These are phyloP conservation scores for Archips xylosteana DNA, from an alignment of 2,888 invertebrate genomes.

Conservation along the genomic window DNA sequence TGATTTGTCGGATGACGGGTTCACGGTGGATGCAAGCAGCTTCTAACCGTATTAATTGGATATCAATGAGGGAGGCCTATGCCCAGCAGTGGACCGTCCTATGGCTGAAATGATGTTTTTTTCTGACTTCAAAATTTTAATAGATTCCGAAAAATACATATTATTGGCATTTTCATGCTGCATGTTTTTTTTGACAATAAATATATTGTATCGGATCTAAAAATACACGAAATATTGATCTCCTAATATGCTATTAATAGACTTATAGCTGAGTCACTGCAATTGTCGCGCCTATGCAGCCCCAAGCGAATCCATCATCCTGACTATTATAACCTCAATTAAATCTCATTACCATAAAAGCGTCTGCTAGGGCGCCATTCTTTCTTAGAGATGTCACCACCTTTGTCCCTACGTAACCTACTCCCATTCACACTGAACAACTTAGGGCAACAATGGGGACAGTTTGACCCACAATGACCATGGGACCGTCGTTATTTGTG, in stretches of 20 bases:
- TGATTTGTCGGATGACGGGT: too few relatives aligned
- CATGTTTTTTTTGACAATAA: too few relatives aligned
- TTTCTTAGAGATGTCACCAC: conserved; percentile 80
- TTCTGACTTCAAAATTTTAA: too few relatives aligned
- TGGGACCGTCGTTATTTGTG: conserved; percentile 80
- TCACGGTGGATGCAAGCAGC: too few relatives aligned
- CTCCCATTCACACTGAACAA: conserved; percentile 75
- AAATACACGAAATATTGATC: conserved; percentile 3
- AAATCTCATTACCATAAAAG: conserved; percentile 83
- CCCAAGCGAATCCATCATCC: conserved; percentile 70
- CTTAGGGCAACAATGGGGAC: conserved; percentile 77
- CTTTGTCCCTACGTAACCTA: conserved; percentile 80
- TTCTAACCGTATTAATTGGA: too few relatives aligned
- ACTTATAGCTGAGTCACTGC: conserved; percentile 64
- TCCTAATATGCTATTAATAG: conserved; percentile 45
- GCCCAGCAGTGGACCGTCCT: too few relatives aligned
- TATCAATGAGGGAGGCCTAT: too few relatives aligned
- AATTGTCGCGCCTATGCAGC: conserved; percentile 74
- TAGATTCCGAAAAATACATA: too few relatives aligned
- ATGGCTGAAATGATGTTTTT: too few relatives aligned
- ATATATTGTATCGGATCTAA: neutral
- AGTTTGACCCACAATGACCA: conserved; percentile 81
- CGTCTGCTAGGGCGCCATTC: conserved; percentile 66
- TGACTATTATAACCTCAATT: conserved; percentile 84
- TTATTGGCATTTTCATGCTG: too few relatives aligned